Evolutionary conservation across 2,888 invertebrate species (phyloP).

Genomic region (Drosophila meridiana): DNA sequence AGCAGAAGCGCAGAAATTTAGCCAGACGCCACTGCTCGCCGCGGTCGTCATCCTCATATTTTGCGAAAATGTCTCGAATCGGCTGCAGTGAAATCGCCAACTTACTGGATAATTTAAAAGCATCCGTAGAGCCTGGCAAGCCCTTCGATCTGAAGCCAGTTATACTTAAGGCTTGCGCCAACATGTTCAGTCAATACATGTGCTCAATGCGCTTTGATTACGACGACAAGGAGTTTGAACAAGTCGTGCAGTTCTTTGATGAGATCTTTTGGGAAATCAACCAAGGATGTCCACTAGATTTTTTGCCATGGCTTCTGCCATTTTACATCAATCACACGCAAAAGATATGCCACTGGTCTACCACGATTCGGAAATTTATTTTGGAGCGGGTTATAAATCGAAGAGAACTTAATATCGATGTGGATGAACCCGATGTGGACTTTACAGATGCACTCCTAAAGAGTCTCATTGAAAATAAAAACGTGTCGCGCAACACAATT

Average conservation of each 20-base stretch:
- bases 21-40: slow-evolving; percentile 93
- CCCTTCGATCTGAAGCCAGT: slow-evolving; percentile 89
- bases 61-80: slow-evolving; percentile 90
- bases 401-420: slow-evolving; percentile 84
- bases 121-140: slow-evolving; percentile 82
- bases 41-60: slow-evolving; percentile 90
- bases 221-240: slow-evolving; percentile 89
- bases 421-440: slow-evolving; percentile 89
- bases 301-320: slow-evolving; percentile 92
- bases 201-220: slow-evolving; percentile 92
- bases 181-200: slow-evolving; percentile 95
- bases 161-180: slow-evolving; percentile 91
- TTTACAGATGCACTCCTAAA: slow-evolving; percentile 92
- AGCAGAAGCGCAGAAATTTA: slow-evolving; percentile 91
- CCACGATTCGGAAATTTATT: slow-evolving; percentile 90
- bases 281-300: slow-evolving; percentile 94
- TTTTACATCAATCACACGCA: slow-evolving; percentile 90
- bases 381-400: slow-evolving; percentile 89
- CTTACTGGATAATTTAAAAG: slow-evolving; percentile 87
- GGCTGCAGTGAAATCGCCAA: slow-evolving; percentile 88
- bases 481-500: slow-evolving; percentile 91
- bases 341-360: slow-evolving; percentile 89
- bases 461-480: slow-evolving; percentile 88
- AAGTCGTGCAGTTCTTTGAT: slow-evolving; percentile 90
- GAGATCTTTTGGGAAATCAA: slow-evolving; percentile 97